Conservation (phyloP, 1,140 invertebrate genomes). For the Penaeus indicus region DNA sequence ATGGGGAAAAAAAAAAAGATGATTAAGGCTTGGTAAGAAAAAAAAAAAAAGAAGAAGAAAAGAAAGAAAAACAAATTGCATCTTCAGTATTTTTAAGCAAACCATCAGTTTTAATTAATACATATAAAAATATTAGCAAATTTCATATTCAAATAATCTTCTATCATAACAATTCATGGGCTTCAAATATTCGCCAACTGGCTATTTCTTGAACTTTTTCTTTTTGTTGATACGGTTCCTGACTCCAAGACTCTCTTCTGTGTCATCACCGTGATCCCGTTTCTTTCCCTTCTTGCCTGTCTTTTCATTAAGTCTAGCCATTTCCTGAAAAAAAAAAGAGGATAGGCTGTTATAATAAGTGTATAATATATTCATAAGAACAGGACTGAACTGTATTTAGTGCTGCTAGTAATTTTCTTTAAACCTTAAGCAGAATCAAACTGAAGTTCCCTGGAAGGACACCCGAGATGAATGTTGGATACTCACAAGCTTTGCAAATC, state of each 20-base stretch:
- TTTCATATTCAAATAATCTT: too few species aligned
- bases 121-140: too few species aligned
- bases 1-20: too few species aligned
- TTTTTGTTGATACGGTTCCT: constrained; percentile 53
- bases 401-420: too few species aligned
- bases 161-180: too few species aligned
- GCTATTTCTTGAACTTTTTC: constrained; percentile 32
- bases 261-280: constrained; percentile 59
- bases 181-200: too few species aligned
- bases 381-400: neutral
- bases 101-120: too few species aligned
- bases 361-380: neutral
- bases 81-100: too few species aligned
- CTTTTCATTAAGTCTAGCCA: constrained; percentile 63
- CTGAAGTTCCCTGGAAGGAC: neutral
- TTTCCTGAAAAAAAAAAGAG: constrained; percentile 47
- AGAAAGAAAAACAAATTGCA: too few species aligned
- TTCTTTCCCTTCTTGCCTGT: constrained; percentile 59
- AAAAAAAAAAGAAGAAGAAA: too few species aligned
- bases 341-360: neutral
- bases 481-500: constrained; percentile 88
- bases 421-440: too few species aligned
- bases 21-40: too few species aligned
- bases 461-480: neutral
- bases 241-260: constrained; percentile 60